Conservation (phyloP, 2,113 vertebrate genomes). For the zebrafish (Danio rerio) region GRCz12tu NC_133182.1:40163001-40163500, state of each 20-base stretch:
- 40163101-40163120: background rate
- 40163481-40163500: too few relatives aligned
- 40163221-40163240: background rate
- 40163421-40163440: too few relatives aligned
- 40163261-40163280: background rate
- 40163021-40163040: background rate
- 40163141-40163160: background rate
- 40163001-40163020: constrained; percentile 3
- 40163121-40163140: constrained; percentile 1
- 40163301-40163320: background rate
- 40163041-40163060: background rate
- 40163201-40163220: background rate
- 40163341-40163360: background rate
- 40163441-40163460: too few relatives aligned
- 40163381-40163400: background rate
- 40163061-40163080: constrained; percentile 15
- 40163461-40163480: too few relatives aligned
- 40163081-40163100: background rate
- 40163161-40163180: background rate
- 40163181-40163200: constrained; percentile 5
- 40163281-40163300: background rate
- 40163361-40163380: background rate
- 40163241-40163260: background rate
- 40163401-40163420: too few relatives aligned
- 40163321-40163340: background rate